phyloP scores from a whole-genome alignment of 2,888 invertebrate genomes.

The Neelides folsomi region DNA sequence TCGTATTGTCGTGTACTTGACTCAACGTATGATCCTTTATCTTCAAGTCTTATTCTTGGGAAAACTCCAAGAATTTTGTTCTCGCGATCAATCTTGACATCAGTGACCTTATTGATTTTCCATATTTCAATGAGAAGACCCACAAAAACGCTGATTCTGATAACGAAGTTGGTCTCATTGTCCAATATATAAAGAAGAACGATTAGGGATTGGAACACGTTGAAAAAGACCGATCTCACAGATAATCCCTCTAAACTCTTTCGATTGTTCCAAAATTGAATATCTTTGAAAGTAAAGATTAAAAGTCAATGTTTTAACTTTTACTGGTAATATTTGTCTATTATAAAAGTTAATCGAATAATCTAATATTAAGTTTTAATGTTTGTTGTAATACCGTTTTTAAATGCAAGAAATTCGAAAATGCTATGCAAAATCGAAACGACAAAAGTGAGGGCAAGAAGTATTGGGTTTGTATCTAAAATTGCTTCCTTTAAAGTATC shows the following conservation, averaged over 20 bases:
- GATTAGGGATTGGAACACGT: slow-evolving; percentile 90
- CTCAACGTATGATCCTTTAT: slow-evolving; percentile 92
- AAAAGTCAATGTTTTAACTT: neutral
- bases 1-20: slow-evolving; percentile 91
- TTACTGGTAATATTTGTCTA: neutral
- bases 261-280: slow-evolving; percentile 98
- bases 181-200: slow-evolving; percentile 93
- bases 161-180: slow-evolving; percentile 95
- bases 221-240: slow-evolving; percentile 95
- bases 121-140: slow-evolving; percentile 93
- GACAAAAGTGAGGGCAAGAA: slow-evolving; percentile 76
- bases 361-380: neutral
- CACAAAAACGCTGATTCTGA: slow-evolving; percentile 83
- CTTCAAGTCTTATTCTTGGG: slow-evolving; percentile 66
- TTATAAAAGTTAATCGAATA: neutral
- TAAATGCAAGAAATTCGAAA: slow-evolving; percentile 96
- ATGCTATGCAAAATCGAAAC: slow-evolving; percentile 92
- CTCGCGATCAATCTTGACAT: slow-evolving; percentile 63
- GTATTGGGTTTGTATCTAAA: slow-evolving; percentile 89
- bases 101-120: slow-evolving; percentile 94
- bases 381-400: slow-evolving; percentile 57
- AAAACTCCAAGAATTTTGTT: slow-evolving; percentile 60
- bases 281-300: slow-evolving; percentile 48
- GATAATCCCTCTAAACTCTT: slow-evolving; percentile 84
- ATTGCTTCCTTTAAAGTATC: slow-evolving; percentile 85